Evolutionary conservation across 2,888 invertebrate genomes (phyloP).

Genomic region (Andrena flavipes): DNA sequence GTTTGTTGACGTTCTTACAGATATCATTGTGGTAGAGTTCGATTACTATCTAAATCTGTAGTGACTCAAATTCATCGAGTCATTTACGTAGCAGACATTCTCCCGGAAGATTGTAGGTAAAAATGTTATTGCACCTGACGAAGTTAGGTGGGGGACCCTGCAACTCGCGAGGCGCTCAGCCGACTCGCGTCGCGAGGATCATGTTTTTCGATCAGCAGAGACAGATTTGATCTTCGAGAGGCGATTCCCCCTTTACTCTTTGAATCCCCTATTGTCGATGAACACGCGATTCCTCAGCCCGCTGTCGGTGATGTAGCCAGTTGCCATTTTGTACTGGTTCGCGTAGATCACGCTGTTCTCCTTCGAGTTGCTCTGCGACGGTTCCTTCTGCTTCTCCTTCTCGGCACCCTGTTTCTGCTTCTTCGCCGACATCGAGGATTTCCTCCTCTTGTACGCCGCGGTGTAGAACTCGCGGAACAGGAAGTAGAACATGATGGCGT

Average conservation of each 20-base stretch:
- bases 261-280: slow-evolving; percentile 81
- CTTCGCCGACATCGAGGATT: slow-evolving; percentile 33
- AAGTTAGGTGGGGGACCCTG: not conserved
- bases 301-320: slow-evolving; percentile 85
- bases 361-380: slow-evolving; percentile 75
- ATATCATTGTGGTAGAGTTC: too few species aligned
- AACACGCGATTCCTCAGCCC: slow-evolving; percentile 86
- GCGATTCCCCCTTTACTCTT: slow-evolving; percentile 31
- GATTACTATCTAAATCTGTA: too few species aligned
- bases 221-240: not conserved
- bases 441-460: slow-evolving; percentile 88
- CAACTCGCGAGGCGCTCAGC: not conserved
- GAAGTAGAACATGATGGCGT: slow-evolving; percentile 96
- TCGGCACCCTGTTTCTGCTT: slow-evolving; percentile 15
- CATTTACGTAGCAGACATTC: not conserved
- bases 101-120: not conserved
- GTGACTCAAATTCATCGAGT: not conserved
- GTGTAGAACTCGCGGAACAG: slow-evolving; percentile 97
- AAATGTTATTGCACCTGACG: not conserved
- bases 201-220: not conserved
- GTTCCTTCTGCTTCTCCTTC: slow-evolving; percentile 27
- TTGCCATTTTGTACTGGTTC: slow-evolving; percentile 84
- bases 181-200: not conserved
- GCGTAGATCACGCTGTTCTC: slow-evolving; percentile 83
- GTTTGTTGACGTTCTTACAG: too few species aligned